These are phyloP conservation scores for Lineus longissimus DNA, from an alignment of 1,140 invertebrate genomes.

Conservation along the genomic window DNA sequence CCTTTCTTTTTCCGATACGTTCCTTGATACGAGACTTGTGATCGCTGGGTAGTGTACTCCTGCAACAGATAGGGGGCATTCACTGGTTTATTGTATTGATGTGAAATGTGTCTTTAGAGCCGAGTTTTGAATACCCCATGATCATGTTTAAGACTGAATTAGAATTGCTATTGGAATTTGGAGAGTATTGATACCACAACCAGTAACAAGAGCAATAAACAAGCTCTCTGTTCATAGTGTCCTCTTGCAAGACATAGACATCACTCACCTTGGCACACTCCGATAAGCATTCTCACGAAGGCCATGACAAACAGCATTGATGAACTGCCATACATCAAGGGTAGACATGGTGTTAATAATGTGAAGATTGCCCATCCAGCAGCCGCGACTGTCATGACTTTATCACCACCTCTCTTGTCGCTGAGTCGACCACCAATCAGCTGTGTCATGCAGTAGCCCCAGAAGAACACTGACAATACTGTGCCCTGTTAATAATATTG, in stretches of 20 bases:
- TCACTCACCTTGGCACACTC: conserved; percentile 69
- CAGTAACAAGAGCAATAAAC: no score
- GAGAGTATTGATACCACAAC: no score
- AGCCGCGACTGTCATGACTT: conserved; percentile 63
- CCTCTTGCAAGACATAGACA: no score
- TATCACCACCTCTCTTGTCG: conserved; percentile 67
- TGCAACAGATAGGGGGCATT: conserved; percentile 27
- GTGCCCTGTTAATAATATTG: conserved; percentile 55
- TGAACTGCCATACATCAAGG: conserved; percentile 54
- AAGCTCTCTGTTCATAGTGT: no score
- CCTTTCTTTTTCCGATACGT: conserved; percentile 64
- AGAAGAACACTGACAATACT: conserved; percentile 72
- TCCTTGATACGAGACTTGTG: conserved; percentile 68
- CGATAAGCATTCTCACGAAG: conserved; percentile 62
- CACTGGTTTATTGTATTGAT: no score
- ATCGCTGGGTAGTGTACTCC: conserved; percentile 70
- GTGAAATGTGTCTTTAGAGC: no score
- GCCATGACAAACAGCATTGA: conserved; percentile 62
- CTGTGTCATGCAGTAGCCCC: conserved; percentile 73
- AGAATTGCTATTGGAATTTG: no score
- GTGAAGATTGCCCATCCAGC: conserved; percentile 67
- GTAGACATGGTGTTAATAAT: conserved; percentile 65
- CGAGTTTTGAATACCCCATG: no score
- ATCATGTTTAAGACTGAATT: no score
- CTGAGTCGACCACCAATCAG: conserved; percentile 67